Base-by-base conservation (phyloP, 2,797 vertebrate genomes). In the Alca torda region DNA sequence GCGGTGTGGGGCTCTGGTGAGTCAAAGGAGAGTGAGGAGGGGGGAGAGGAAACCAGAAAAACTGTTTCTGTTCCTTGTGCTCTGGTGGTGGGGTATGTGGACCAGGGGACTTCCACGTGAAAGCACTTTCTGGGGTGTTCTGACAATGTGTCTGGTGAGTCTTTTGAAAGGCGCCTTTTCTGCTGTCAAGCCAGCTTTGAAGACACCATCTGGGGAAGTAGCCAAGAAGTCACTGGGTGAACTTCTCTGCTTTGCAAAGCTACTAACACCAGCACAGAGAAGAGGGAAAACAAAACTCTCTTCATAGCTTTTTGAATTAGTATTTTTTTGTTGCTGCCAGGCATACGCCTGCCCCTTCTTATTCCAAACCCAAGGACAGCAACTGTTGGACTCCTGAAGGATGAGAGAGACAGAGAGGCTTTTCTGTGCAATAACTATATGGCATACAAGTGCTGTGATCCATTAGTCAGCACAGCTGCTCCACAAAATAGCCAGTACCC, bases 391-490 rank as follows among this genome's bases (percentile, higher is more conserved):
- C 82, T 94, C 81, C 77, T 96, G 94, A 96, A 96, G 88, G 90
- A 95, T 89, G 82, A 88, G 93, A 67, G 85, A 95, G 84, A 94
- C 90, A 94, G 89, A 95, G 94, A 96, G 51, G 92, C 84, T 95
- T 96, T 96, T 95, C 92, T 95, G 87, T 87, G 91, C 91, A 90
- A 92, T 97, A 94, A 90, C 93, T 97, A 10, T 82, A 79, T 94
- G 95, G 94, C 91, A 90, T 60, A 90, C 91, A 94, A 97, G 82
- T 93, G 93, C 89, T 94, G 95, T 53, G 91, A 96, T 95, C 95
- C 94, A 96, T 96, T 97, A 96, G 95, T 97, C 93, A 97, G 85
- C 89, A 64, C 94, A 96, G 95, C 95, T 97, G 95, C 97, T 95
- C 89, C 70, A 43, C 70, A 51, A 84, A 97, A 97, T 94, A 96